Base-by-base conservation (phyloP, 2,888 invertebrate genomes). In the Tenthredo distinguenda region DNA sequence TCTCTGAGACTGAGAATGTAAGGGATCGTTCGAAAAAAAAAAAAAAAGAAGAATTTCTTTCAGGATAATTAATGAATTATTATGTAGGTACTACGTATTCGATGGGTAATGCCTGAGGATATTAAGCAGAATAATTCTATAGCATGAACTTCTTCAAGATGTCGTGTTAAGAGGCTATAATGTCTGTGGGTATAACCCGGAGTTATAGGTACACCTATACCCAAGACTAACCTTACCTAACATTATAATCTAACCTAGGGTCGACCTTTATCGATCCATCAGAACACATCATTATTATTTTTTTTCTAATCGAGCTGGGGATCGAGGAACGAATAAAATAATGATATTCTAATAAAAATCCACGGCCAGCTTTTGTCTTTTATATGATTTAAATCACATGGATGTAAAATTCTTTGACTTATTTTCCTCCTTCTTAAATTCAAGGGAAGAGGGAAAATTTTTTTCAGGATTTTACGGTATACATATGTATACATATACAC, bases 91-190 rank as follows among this genome's bases (percentile, higher is more conserved):
- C n/a, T 4, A 55, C 47, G n/a, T 47, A 21, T 21, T 76, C 7
- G 12, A 15, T 47, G 2, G 12, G 34, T 37, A 76, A 26, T 18
- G 47, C 43, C 15, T 76, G 12, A 12, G 47, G 74, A 43, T 74
- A 77, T 77, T 12, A 34, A 21, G 10, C 18, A 9, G 55, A 37
- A 55, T 62, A 79, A 79, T 79, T 62, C 34, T 50, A 31, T 34
- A 15, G 21, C 18, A n/a, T n/a, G 47, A 68, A 43, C 50, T n/a
- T 77, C 85, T 37, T 85, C 18, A 65, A 81, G 85, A 68, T 85
- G 68, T 40, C 85, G 79, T 85, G 85, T 50, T 79, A 21, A 34
- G 47, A 26, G 43, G 55, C 37, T 79, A 68, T 85, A 81, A 85
- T 77, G 34, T 77, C 77, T 55, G 50, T 55, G 55, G 77, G 5